Evolutionary conservation across 2,888 invertebrate genomes (phyloP).

Genomic region (Tetrapedia diversipes): DNA sequence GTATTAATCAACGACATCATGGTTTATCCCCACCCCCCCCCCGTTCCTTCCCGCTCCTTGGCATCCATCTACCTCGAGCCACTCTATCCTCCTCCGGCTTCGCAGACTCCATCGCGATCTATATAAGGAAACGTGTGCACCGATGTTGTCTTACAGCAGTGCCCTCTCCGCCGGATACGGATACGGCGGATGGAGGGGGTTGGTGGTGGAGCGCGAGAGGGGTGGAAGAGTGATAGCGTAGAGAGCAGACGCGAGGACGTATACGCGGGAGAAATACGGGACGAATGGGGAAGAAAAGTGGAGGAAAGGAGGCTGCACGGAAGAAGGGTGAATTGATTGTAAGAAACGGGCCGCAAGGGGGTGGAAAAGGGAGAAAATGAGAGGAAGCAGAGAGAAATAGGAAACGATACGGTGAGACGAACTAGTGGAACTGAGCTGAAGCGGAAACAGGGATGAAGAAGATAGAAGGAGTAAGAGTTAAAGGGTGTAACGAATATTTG

Average conservation of each 20-base stretch:
- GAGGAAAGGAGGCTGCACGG: slow-evolving; percentile 3
- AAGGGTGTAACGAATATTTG: slow-evolving; percentile 9
- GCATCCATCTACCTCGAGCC: slow-evolving; percentile 58
- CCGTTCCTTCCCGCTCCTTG: slow-evolving; percentile 54
- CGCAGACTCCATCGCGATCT: slow-evolving; percentile 58
- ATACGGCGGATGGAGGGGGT: slow-evolving; percentile 16
- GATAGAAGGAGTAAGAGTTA: slow-evolving; percentile 15
- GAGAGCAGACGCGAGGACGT: slow-evolving; percentile 34
- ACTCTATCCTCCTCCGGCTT: slow-evolving; percentile 49
- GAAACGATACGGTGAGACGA: slow-evolving; percentile 36
- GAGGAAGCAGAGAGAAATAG: slow-evolving; percentile 2
- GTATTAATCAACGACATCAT: slow-evolving; percentile 83
- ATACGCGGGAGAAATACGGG: slow-evolving; percentile 38
- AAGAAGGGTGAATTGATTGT: slow-evolving; percentile 43
- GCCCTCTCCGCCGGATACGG: slow-evolving; percentile 41
- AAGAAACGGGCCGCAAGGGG: neutral
- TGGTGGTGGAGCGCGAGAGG: slow-evolving; percentile 11
- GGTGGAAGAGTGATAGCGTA: slow-evolving; percentile 29
- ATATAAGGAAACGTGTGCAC: slow-evolving; percentile 59
- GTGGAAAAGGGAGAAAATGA: slow-evolving; percentile 13
- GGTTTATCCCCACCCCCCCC: slow-evolving; percentile 78
- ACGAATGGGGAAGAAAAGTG: slow-evolving; percentile 36
- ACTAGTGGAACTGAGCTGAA: slow-evolving; percentile 11
- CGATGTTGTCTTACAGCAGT: slow-evolving; percentile 61
- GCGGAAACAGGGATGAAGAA: neutral